Conservation (phyloP, 2,888 invertebrate genomes). For the Epirrhoe tristata region DNA sequence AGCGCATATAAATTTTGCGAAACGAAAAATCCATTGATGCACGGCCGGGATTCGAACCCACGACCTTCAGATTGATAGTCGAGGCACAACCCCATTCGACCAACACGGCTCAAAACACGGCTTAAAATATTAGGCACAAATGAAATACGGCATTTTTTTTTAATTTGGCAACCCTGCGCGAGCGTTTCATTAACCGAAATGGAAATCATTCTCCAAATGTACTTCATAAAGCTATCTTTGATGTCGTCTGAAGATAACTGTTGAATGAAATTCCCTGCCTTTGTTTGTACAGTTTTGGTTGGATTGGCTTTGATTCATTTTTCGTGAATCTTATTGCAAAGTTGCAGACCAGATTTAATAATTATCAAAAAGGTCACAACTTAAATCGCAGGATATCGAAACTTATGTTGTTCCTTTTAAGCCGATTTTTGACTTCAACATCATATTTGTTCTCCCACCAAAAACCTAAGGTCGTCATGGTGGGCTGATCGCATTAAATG, state of each 20-base stretch:
- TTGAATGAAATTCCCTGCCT: constrained; percentile 20
- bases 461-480: too few species aligned
- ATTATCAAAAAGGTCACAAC: background rate
- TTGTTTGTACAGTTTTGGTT: constrained; percentile 23
- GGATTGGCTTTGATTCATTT: constrained; percentile 17
- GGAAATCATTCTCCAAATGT: constrained; percentile 32
- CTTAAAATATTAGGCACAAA: background rate
- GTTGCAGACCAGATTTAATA: constrained; percentile 8
- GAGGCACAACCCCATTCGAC: too few species aligned
- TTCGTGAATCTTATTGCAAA: constrained; percentile 7
- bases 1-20: too few species aligned
- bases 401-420: background rate
- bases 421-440: too few species aligned
- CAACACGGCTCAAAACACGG: too few species aligned
- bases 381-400: background rate
- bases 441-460: too few species aligned
- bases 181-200: constrained; percentile 22
- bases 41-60: too few species aligned
- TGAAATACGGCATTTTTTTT: background rate
- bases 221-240: constrained; percentile 31
- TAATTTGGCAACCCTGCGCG: constrained; percentile 8
- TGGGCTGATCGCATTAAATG: too few species aligned
- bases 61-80: too few species aligned
- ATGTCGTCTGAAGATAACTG: constrained; percentile 27
- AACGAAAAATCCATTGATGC: too few species aligned